Evolutionary conservation across 1,140 invertebrate genomes (phyloP), one percentile per base, ranked within the genome.

Genomic region (Dinoponera quadriceps): DNA sequence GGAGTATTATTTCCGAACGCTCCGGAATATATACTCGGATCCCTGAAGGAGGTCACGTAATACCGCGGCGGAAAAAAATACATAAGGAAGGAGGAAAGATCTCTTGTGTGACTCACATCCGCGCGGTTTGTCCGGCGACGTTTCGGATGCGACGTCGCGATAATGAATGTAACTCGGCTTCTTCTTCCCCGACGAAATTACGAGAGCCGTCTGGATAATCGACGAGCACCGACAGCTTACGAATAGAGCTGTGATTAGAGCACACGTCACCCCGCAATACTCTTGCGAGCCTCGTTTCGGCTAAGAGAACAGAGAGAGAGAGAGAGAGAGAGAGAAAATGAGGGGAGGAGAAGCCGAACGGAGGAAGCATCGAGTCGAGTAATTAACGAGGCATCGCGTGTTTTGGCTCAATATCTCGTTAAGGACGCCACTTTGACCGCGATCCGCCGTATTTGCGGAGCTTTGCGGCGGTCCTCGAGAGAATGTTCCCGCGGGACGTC

Each of bases 1-100:
- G 54, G 72, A 29, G 81, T 89, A 89, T 89, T 89, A 89, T 89
- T 89, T 89, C 84, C 88, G 87, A 88, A 86, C 84, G 84, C 81
- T 88, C 87, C 77, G 68, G 75, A 88, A 86, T 59, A 71, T 71
- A 83, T 71, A 83, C 85, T 84, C 69, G 59, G 63, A 86, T 81
- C 84, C 55, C 49, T 77, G 87, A 88, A 89, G 84, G 87, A 84
- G 88, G 87, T 88, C 87, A 88, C 86, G 75, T 73, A 72, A 72
- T 63, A 65, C 65, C 38, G 38, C 38, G 38, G 71, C 55, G 84
- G 38, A 82, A 81, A 88, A 75, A 80, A 88, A 88, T 44, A 44
- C 11, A 44, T 49, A 62, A 88, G 85, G 78, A 82, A 85, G 38
- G 25, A 33, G 62, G 83, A 44, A 44, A 81, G 69, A 84, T 83